Base-by-base conservation (phyloP, 2,113 vertebrate species). In the Ia io region DNA sequence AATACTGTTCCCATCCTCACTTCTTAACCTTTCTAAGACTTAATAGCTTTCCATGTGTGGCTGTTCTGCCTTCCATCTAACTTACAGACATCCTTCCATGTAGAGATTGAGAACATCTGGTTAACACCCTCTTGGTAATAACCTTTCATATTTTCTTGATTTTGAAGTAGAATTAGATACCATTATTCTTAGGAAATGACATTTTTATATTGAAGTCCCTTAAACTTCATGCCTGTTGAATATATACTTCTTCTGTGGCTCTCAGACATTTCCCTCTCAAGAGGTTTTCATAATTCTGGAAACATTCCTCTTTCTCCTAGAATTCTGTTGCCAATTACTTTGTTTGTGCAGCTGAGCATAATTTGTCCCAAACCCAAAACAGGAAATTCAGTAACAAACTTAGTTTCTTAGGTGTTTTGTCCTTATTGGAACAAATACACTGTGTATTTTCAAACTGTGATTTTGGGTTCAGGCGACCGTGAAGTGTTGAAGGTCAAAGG, bases 331-430 rank as follows among this genome's bases (percentile, higher is more conserved):
- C 77, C 97, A 96, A 63, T 93, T 93, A 95, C 84, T 96, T 56
- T 96, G 76, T 97, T 97, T 97, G 67, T 91, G 35, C 92, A 91
- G 87, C 95, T 96, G 95, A 93, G 91, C 14, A 90, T 92, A 97
- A 59, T 97, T 98, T 97, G 84, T 84, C 95, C 91, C 97, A 96
- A 97, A 87, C 96, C 12, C 37, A 97, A 95, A 97, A 97, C 96
- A 82, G 84, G 88, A 97, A 97, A 97, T 97, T 97, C 4, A 63
- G 69, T 96, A 97, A 96, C 86, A 85, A 93, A 95, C 97, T 96
- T 79, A 44, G 40, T 63, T 96, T 96, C 47, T 59, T 96, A 96
- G 90, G 95, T 98, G 94, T 97, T 98, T 94, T 71, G 82, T 97
- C 94, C 97, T 97, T 94, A 78, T 87, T 97, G 90, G 78, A 98